Conservation (phyloP, 1,140 invertebrate genomes). For the Littorina saxatilis region DNA sequence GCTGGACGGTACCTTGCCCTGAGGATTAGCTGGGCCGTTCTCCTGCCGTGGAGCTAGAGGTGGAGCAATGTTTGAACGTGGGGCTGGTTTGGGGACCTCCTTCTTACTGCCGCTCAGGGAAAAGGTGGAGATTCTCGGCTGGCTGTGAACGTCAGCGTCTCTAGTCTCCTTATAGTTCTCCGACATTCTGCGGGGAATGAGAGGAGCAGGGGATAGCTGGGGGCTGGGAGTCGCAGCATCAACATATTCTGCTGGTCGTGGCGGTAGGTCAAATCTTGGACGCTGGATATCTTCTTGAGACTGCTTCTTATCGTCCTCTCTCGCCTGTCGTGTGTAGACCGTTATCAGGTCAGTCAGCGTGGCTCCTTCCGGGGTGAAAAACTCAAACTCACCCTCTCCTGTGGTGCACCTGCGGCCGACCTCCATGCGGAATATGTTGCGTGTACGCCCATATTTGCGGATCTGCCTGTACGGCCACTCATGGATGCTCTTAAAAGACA, state of each 20-base stretch:
- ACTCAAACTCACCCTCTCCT: constrained; percentile 88
- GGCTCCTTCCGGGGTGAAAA: constrained; percentile 77
- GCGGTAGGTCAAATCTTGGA: neutral
- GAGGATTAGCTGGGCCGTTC: neutral
- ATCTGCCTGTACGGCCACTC: constrained; percentile 93
- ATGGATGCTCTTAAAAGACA: constrained; percentile 37
- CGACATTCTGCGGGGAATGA: neutral
- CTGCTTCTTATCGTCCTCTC: neutral
- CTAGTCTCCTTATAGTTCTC: neutral
- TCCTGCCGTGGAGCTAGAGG: too few species aligned
- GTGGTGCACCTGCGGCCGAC: constrained; percentile 92
- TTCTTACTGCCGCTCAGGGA: neutral
- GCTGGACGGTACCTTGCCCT: neutral
- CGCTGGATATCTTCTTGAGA: neutral
- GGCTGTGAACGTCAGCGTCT: neutral
- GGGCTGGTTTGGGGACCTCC: neutral
- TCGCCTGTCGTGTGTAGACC: neutral
- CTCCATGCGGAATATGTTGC: constrained; percentile 91
- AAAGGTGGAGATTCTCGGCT: neutral
- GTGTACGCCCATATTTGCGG: constrained; percentile 87
- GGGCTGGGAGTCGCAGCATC: too few species aligned
- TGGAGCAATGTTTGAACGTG: too few species aligned
- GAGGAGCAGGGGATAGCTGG: too few species aligned
- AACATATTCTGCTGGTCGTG: neutral
- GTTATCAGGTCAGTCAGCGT: constrained; percentile 50